Evolutionary conservation across 1,140 invertebrate genomes (phyloP).

Genomic region (Lucilia cuprina): DNA sequence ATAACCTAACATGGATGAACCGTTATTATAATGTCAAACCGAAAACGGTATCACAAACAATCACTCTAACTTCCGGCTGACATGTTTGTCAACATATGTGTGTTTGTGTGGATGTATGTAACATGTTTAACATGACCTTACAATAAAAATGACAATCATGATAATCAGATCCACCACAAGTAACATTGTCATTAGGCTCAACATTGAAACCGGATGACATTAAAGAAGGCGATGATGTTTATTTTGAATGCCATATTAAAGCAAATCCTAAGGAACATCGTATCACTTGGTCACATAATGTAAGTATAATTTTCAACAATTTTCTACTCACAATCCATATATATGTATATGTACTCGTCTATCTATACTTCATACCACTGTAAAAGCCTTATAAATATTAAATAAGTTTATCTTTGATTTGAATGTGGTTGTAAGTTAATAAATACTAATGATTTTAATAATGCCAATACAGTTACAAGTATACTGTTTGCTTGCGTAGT

Average conservation of each 20-base stretch:
- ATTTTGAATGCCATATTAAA: conserved; percentile 88
- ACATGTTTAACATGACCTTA: not conserved
- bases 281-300: conserved; percentile 86
- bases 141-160: not conserved
- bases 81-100: not conserved
- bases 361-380: not conserved
- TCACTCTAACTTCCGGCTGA: not conserved
- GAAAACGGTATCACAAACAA: not conserved
- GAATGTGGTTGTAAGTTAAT: not conserved
- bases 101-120: not conserved
- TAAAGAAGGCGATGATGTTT: conserved; percentile 91
- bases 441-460: no score
- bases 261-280: conserved; percentile 84
- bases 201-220: conserved; percentile 86
- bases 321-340: not conserved
- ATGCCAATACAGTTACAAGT: no score
- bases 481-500: no score
- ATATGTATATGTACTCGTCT: not conserved
- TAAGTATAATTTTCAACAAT: conserved; percentile 66
- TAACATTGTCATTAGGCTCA: conserved; percentile 81
- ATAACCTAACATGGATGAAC: not conserved
- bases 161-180: conserved; percentile 79
- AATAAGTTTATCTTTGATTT: not conserved
- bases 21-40: not conserved
- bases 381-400: not conserved